Evolutionary conservation across 2,113 vertebrate genomes (phyloP), one percentile per base, ranked within the genome.

Genomic region (Toxostoma redivivum): DNA sequence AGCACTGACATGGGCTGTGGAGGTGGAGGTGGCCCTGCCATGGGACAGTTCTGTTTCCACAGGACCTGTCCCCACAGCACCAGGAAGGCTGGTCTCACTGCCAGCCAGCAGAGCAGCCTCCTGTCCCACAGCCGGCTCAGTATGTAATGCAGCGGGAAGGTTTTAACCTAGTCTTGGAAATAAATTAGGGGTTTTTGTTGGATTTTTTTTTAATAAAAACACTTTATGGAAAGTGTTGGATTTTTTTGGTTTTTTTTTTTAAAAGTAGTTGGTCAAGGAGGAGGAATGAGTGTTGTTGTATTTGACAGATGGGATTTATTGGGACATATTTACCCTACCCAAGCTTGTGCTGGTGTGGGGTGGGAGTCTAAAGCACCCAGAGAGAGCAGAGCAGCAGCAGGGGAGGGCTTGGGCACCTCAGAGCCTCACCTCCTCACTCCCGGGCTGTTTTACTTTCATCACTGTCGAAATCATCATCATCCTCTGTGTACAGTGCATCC

Each of bases 1-100:
- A 67, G 38, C 0, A 0, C 72, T 13, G 2, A 7, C 15, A 4
- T 0, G 2, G 37, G 37, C 50, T 44, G 25, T 2, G 3, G 35
- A 28, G 40, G 30, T 2, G 3, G 35, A 28, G 35, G 31, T 1
- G 7, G 38, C 40, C 50, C 50, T 0, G 2, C 69, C 19, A 0
- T 0, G 25, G 82, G 37, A 12, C 28, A 35, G 60, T 44, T 57
- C 27, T 2, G 47, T 61, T 27, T 30, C 35, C 57, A 8, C 12
- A 22, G 19, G 47, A 47, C 12, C 27, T 70, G 42, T 42, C 33
- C 45, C 73, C 6, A 5, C 21, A 38, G 48, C 7, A 1, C 15
- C 1, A 8, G 35, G 72, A 37, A 31, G 16, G 5, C 5, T 3
- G 5, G 35, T 42, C 16, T 60, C 0, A 1, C 35, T 74, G 56